Evolutionary conservation across 2,113 vertebrate species (phyloP), one percentile per base, ranked within the genome.

Genomic region (Neotoma lepida): DNA sequence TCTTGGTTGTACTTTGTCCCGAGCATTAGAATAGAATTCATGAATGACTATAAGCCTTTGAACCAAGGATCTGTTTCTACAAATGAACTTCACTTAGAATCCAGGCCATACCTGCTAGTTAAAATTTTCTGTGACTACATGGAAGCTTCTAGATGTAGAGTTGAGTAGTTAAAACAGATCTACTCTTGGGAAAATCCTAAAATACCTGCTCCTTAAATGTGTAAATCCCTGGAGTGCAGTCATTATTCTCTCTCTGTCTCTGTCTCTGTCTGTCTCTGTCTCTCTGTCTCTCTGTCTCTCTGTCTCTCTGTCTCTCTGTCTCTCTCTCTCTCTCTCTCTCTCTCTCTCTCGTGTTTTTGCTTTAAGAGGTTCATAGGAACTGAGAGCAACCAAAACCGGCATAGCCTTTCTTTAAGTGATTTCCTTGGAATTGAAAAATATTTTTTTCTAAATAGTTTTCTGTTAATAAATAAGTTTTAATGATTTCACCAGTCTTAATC

Each of bases 391-490:
- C 14, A 81, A 81, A 41, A 35, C 33, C 4, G 13, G 70, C 13
- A 33, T 9, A 26, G 12, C 64, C 35, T n/a, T 91, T 70, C 33
- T 46, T 66, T 41, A 46, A 35, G 30, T 70, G 81, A 80, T 33
- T 84, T 17, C 54, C 4, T 6, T 68, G 9, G 12, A n/a, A 81
- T 80, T 96, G 56, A 35, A 76, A 78, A 82, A 46, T 78, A 35
- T 24, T 86, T 33, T 51, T 49, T 49, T 35, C 18, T 51, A 4
- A 44, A 33, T 18, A 78, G 76, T 91, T 93, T 95, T 88, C 33
- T 76, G 20, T 86, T 96, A 86, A 70, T 76, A 94, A 74, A 76
- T 90, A 88, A 64, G 17, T 88, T 28, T 30, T 89, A 71, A 41
- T 82, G 61, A 76, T 17, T 91, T 89, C 4, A 85, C 58, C 12